Evolutionary conservation across 2,888 invertebrate species (phyloP), one percentile per base, ranked within the genome.

Genomic region (Anticlea derivata): DNA sequence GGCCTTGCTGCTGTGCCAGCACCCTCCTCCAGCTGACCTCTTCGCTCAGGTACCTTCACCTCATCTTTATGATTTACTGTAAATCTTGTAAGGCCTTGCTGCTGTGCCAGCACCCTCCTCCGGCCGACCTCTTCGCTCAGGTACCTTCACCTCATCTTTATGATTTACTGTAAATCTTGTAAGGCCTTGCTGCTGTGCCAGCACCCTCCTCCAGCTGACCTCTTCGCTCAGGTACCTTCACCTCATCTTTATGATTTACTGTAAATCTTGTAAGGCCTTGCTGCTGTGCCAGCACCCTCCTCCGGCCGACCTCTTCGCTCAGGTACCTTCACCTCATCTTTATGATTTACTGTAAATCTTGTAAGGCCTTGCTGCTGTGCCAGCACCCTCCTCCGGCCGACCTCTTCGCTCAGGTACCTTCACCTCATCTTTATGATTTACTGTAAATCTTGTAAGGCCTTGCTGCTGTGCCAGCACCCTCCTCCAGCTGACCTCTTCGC

Each of bases 151-250:
- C n/a, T n/a, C n/a, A n/a, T n/a, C n/a, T n/a, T n/a, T n/a, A n/a
- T n/a, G n/a, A n/a, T n/a, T n/a, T n/a, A n/a, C n/a, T n/a, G n/a
- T n/a, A n/a, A n/a, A n/a, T n/a, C n/a, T n/a, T n/a, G n/a, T n/a
- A n/a, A n/a, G 0, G 93, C 93, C 49, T 92, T 94, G 41, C 81
- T 92, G 41, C 83, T 95, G 26, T 92, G 92, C 22, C 91, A 92
- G 5, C 78, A 93, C 0, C 92, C 93, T 5, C 89, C 92, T 22
- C 83, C 87, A 0, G 57, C 61, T 0, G 93, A 94, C 71, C 92
- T 97, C 26, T 98, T 98, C 85, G 92, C 93, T 47, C 93, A 93
- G 82, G 93, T 93, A 46, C 11, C 5, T 1, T n/a, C n/a, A n/a
- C n/a, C n/a, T n/a, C n/a, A n/a, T n/a, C n/a, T n/a, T n/a, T n/a